Base-by-base conservation (phyloP, 2,113 vertebrate species). In the Pteruthius melanotis region DNA sequence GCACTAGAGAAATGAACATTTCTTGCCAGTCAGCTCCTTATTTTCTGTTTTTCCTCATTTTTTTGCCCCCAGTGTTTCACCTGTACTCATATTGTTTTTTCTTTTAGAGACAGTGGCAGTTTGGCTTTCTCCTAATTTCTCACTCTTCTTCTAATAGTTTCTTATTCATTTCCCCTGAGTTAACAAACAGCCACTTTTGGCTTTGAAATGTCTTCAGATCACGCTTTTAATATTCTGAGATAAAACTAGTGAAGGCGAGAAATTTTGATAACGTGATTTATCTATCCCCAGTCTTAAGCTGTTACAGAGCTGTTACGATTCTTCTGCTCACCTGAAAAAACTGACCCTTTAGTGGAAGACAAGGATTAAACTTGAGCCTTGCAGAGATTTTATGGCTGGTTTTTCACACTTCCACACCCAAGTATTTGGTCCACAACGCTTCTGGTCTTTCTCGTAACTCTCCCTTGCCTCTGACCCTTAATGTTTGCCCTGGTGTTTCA, bases 341-440 rank as follows among this genome's bases (percentile, higher is more conserved):
- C 23, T 56, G 50, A 69, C 4, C 7, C 16, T 69, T 52, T 64
- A 44, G 22, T 75, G 23, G 13, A 82, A 85, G 50, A 61, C 15
- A 40, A 31, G 3, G 37, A 37, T 63, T 66, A 39, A 64, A 54
- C 6, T 20, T 75, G 19, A 60, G 23, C 49, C 13, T 68, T 80
- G 19, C 28, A 59, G 39, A 45, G 44, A 13, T 39, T 47, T 83
- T 42, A 18, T 39, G 50, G 33, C 15, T 63, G n/a, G n/a, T 5
- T 0, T 0, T 53, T 54, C 33, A 11, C 2, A 8, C 1, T 9
- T 77, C 45, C 54, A 47, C 27, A 45, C 47, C 47, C 17, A 49
- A 63, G 30, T 11, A 85, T 15, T 16, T 74, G 13, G 16, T 22
- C 17, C 65, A 31, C 11, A 37, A 19, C 9, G 7, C 33, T 61